Conservation (phyloP, 92 coral and sea anemone genomes). For the Isaurus tuberculatus region DNA sequence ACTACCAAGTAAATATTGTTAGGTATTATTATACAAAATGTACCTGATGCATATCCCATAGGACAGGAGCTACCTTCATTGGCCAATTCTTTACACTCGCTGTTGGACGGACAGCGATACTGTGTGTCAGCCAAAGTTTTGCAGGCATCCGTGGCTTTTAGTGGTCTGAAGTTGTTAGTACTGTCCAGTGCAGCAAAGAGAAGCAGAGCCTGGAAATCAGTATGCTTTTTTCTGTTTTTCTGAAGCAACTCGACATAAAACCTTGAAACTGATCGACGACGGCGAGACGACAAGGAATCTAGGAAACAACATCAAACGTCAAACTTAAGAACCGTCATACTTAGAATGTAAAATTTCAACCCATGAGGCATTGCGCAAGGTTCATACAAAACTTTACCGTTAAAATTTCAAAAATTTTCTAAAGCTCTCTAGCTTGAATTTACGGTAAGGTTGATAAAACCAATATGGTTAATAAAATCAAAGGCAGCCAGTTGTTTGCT, state of each 20-base stretch:
- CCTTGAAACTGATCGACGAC: slow-evolving; percentile 66
- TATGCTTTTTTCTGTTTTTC: slow-evolving; percentile 1
- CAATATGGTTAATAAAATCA: neutral
- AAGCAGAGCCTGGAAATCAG: slow-evolving; percentile 42
- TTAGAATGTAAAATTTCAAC: neutral
- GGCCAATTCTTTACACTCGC: slow-evolving; percentile 59
- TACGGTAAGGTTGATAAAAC: neutral
- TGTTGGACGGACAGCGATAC: slow-evolving; percentile 56
- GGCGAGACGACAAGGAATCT: slow-evolving; percentile 43
- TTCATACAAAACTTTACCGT: too few species aligned
- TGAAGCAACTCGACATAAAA: slow-evolving; percentile 73
- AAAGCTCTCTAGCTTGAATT: neutral
- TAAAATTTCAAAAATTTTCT: too few species aligned
- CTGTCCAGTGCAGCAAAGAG: slow-evolving; percentile 68
- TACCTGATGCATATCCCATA: slow-evolving; percentile 32
- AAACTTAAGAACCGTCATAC: too few species aligned
- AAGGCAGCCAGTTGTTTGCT: neutral
- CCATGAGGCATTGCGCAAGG: neutral
- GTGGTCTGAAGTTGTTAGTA: slow-evolving; percentile 57
- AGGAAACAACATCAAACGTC: neutral
- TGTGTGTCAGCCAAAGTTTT: slow-evolving; percentile 56
- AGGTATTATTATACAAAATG: neutral
- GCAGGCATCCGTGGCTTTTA: slow-evolving; percentile 69
- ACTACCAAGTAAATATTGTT: neutral
- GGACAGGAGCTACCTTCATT: slow-evolving; percentile 60